phyloP scores from a whole-genome alignment of 2,113 vertebrate species.

The Centrocercus urophasianus region DNA sequence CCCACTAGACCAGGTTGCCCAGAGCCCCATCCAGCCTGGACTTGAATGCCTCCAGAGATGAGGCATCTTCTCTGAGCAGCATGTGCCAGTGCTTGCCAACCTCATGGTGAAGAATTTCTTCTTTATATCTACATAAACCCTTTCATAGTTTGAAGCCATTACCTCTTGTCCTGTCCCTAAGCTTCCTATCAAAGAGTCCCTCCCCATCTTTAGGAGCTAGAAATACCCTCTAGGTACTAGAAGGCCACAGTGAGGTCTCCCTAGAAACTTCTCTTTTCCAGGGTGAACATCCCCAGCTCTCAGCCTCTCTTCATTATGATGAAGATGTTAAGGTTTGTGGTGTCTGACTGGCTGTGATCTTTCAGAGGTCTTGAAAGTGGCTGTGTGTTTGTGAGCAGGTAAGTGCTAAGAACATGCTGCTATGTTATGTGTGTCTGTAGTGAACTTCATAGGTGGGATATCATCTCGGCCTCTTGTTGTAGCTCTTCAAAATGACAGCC shows the following conservation, averaged over 20 bases:
- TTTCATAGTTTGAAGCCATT: background rate
- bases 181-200: no score
- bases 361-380: background rate
- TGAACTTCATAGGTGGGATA: background rate
- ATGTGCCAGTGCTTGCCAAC: background rate
- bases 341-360: background rate
- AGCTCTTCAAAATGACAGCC: background rate
- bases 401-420: background rate
- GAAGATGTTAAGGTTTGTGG: fast-evolving
- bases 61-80: background rate
- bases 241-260: background rate
- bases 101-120: background rate
- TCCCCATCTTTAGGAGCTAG: background rate
- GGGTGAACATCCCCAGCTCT: background rate
- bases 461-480: background rate
- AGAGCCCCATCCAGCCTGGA: background rate
- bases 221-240: background rate
- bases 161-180: background rate
- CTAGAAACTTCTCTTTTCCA: background rate
- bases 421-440: background rate
- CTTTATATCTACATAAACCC: background rate
- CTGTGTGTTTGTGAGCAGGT: background rate
- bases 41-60: background rate
- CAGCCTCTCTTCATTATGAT: no score
- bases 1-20: background rate